A percentile compares a stretch with the other conserved stretches of the same genome.
phyloP scores from a whole-genome alignment of 2,888 invertebrate species.

The Cryptocephalus primarius region DNA sequence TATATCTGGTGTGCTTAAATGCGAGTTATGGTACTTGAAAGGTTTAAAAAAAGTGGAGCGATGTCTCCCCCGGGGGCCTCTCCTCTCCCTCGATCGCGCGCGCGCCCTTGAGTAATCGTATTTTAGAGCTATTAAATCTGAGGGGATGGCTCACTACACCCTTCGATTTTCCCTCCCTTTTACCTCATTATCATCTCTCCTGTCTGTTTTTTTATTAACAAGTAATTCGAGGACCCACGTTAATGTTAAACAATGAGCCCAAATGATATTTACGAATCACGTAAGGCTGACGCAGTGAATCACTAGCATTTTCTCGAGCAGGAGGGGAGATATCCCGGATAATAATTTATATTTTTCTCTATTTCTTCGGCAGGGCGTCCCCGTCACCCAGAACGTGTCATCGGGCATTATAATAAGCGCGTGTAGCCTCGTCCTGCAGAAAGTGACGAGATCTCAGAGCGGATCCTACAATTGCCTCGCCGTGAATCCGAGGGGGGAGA shows the following conservation, averaged over 20 bases:
- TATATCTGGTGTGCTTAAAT: conserved; percentile 28
- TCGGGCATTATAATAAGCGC: conserved; percentile 81
- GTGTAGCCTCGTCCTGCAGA: conserved; percentile 77
- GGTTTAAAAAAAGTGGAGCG: conserved; percentile 26
- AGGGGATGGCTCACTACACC: background rate
- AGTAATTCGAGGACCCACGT: no score
- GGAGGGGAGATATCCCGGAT: background rate
- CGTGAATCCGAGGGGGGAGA: conserved; percentile 72
- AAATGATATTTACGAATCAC: no score
- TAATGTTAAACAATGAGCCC: no score
- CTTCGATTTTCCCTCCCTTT: background rate
- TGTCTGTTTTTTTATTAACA: background rate
- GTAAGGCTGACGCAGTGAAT: no score
- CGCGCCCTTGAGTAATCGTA: conserved; percentile 25
- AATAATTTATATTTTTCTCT: conserved; percentile 9
- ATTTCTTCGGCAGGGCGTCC: conserved; percentile 47
- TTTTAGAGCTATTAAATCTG: conserved; percentile 24
- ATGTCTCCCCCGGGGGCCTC: conserved; percentile 18
- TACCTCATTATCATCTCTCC: background rate
- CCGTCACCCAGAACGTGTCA: conserved; percentile 70
- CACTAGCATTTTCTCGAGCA: no score
- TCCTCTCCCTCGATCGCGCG: conserved; percentile 15
- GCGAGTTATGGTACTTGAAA: conserved; percentile 29
- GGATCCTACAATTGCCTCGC: conserved; percentile 79
- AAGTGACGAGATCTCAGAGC: conserved; percentile 69